Base-by-base conservation (phyloP, 2,888 invertebrate genomes). In the Tolmerus cingulatus region DNA sequence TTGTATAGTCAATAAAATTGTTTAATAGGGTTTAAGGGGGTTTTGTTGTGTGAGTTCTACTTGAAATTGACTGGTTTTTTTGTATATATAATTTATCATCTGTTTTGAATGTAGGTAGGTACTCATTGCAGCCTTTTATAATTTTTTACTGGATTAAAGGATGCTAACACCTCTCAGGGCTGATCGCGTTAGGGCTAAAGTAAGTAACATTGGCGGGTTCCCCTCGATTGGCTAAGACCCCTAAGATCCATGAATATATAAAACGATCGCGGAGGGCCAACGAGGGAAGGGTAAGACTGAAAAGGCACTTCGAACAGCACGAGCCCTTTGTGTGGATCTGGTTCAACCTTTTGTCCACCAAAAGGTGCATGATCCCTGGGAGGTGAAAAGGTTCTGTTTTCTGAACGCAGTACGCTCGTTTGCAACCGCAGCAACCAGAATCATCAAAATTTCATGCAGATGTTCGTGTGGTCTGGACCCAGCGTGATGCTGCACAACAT, bases 291-390 rank as follows among this genome's bases (percentile, higher is more conserved):
- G 40, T 37, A n/a, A 77, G 16, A 0, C 77, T 19, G 16, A 77
- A 37, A 77, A 77, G 77, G 77, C 27, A 66, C 27, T 66, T 66
- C 19, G 23, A 77, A 19, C 77, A 77, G 77, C 77, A 77, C 77
- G 77, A 77, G 77, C 40, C 77, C 34, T 77, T 77, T 77, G 19
- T 40, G 19, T 4, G 1, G 40, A 77, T 40, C 34, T 40, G 30
- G 77, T 34, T 14, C 77, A 40, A 34, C 40, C 77, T 77, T n/a
- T 77, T 77, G 37, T 19, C 77, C 14, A 19, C 77, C n/a, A 40
- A 77, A 77, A 77, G 77, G 77, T 77, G 77, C 77, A 77, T 34
- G 77, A 77, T 77, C 77, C 66, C 23, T 66, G 37, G 77, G 37
- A 77, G 34, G 77, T 77, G 40, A 66, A 66, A 66, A 66, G 66